Conservation (phyloP, 2,888 invertebrate species). For the Acrobasis suavella region DNA sequence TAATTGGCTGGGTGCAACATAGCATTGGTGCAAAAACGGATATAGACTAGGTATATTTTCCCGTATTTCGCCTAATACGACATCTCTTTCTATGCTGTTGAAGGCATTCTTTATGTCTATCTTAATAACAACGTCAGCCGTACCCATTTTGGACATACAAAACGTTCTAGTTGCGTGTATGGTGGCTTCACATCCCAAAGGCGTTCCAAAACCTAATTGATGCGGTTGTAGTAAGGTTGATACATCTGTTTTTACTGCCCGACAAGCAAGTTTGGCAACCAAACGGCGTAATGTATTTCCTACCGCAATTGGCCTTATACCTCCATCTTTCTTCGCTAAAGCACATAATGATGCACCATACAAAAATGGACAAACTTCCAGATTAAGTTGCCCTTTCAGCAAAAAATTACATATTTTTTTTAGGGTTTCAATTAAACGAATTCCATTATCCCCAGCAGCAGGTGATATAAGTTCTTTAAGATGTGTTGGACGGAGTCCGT, state of each 20-base stretch:
- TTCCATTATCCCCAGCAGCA: neutral
- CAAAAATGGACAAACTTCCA: neutral
- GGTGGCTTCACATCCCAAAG: neutral
- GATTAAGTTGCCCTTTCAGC: no score
- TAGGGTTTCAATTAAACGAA: neutral
- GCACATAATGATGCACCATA: neutral
- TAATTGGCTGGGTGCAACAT: neutral
- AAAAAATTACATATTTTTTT: neutral
- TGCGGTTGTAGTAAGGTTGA: neutral
- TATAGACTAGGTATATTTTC: neutral
- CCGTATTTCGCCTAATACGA: neutral
- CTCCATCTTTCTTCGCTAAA: neutral
- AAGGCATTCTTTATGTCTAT: neutral
- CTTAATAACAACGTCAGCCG: neutral
- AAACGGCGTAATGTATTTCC: neutral
- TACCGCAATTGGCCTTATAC: neutral
- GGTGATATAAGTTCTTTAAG: neutral
- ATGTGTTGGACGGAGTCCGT: neutral
- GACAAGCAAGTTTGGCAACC: neutral
- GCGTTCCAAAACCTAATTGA: conserved; percentile 2
- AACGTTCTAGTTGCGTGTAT: neutral
- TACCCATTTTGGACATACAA: neutral
- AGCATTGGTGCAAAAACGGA: neutral
- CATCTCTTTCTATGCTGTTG: neutral
- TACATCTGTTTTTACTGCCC: neutral